Percentiles rank a stretch among this genome's conserved stretches.
Conservation (phyloP, 2,113 vertebrate genomes). For the Eretmochelys imbricata region DNA sequence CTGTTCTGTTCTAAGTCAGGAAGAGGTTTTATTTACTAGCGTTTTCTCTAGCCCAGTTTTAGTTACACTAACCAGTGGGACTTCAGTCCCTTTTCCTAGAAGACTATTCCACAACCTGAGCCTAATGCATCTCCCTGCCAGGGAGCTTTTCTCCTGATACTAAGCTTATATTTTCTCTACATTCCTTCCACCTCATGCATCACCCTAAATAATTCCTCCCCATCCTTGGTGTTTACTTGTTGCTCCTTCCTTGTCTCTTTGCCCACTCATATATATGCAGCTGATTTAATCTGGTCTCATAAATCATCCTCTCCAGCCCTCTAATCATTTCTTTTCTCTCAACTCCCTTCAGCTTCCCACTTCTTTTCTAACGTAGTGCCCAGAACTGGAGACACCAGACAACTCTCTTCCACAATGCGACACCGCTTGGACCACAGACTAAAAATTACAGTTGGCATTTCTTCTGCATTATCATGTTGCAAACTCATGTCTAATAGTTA, state of each 20-base stretch:
- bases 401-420: not conserved
- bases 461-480: slow-evolving; percentile 22
- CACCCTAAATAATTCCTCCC: not conserved
- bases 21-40: not conserved
- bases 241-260: not conserved
- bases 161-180: fast-evolving
- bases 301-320: not conserved
- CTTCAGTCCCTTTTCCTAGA: not conserved
- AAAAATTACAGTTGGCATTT: not conserved
- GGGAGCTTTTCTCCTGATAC: not conserved
- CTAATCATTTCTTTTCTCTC: not conserved
- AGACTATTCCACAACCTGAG: not conserved
- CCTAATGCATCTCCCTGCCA: not conserved
- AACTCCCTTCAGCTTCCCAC: not conserved
- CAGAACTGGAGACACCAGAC: not conserved
- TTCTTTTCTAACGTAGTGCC: not conserved
- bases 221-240: not conserved
- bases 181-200: not conserved
- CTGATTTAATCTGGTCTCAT: not conserved
- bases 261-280: fast-evolving
- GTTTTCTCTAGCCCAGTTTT: not conserved
- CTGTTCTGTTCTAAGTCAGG: not conserved
- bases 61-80: not conserved
- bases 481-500: not conserved
- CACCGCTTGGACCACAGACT: not conserved